These are phyloP conservation scores for Peromyscus maniculatus DNA, from an alignment of 2,113 vertebrate genomes.

Conservation along the genomic window DNA sequence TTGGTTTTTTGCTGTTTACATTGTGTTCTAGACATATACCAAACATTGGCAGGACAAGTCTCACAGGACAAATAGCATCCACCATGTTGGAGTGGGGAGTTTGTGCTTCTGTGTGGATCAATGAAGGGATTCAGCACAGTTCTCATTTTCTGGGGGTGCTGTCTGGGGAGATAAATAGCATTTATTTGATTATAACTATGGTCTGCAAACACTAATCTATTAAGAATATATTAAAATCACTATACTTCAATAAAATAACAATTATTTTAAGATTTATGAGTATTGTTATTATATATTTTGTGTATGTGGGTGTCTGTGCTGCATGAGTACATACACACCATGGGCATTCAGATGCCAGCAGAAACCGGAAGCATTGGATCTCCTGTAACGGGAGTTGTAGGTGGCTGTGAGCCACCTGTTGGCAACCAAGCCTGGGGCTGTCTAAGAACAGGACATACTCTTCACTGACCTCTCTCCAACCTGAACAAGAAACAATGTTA, in stretches of 20 bases:
- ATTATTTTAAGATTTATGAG: background rate
- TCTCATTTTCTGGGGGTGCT: background rate
- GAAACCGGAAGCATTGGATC: background rate
- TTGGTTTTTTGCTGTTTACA: background rate
- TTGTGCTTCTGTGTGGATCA: background rate
- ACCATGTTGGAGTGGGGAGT: background rate
- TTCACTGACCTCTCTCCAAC: background rate
- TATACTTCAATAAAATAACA: background rate
- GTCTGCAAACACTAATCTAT: background rate
- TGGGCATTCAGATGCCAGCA: background rate
- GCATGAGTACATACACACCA: background rate
- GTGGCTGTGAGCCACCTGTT: background rate
- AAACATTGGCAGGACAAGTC: background rate
- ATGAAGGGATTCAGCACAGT: background rate
- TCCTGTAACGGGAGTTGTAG: too few species aligned
- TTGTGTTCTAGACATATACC: background rate
- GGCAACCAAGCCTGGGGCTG: background rate
- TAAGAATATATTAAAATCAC: background rate
- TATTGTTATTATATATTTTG: background rate
- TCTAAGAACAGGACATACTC: too few species aligned
- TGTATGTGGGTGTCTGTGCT: background rate
- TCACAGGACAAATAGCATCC: background rate
- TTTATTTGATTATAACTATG: constrained; percentile 55
- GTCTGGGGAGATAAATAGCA: background rate
- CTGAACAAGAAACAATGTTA: background rate